Conservation (phyloP, 2,113 vertebrate genomes). For the Ageneiosus marmoratus region DNA sequence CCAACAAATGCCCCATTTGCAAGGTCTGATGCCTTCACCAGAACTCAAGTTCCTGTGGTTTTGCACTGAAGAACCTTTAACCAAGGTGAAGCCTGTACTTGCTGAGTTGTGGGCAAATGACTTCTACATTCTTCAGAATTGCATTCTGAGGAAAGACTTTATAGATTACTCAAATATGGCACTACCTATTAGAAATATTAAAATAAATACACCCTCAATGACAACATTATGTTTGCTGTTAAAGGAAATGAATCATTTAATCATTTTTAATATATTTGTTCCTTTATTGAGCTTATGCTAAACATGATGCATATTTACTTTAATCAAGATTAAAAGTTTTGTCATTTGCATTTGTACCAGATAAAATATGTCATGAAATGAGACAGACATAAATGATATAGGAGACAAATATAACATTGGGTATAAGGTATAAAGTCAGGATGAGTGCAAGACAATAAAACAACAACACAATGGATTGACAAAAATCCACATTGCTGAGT, state of each 20-base stretch:
- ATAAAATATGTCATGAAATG: not conserved
- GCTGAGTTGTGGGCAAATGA: conserved; percentile 15
- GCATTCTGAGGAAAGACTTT: not conserved
- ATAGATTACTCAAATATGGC: not conserved
- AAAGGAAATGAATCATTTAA: not conserved
- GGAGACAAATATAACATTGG: not conserved
- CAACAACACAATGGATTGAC: not conserved
- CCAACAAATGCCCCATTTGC: not conserved
- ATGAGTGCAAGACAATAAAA: not conserved
- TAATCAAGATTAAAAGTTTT: not conserved
- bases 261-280: conserved; percentile 48
- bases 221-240: not conserved
- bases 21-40: conserved; percentile 52
- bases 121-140: not conserved
- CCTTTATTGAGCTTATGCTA: conserved; percentile 31
- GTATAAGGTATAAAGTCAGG: not conserved
- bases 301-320: not conserved
- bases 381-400: not conserved
- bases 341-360: not conserved
- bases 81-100: conserved; percentile 53
- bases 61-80: not conserved
- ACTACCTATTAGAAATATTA: not conserved
- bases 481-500: not conserved
- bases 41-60: conserved; percentile 33
- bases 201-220: not conserved